These are phyloP conservation scores for Benthosema pterotum DNA, from an alignment of 2,797 vertebrate genomes.

Conservation along the genomic window DNA sequence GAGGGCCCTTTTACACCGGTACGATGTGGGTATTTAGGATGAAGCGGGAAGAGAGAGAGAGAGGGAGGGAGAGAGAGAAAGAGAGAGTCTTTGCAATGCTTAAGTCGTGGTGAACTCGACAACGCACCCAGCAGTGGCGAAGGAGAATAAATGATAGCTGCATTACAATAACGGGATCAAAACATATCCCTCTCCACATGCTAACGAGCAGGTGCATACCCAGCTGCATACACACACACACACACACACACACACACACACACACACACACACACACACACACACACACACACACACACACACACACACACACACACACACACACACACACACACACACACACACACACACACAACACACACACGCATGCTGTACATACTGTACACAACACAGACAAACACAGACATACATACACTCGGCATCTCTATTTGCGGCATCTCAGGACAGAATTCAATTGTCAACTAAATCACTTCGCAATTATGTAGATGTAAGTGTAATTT, in stretches of 20 bases:
- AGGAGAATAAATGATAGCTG: constrained; percentile 72
- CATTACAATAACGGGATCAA: constrained; percentile 78
- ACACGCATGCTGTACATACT: too few relatives aligned
- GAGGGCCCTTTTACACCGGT: constrained; percentile 78
- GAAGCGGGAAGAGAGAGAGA: too few relatives aligned
- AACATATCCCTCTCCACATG: constrained; percentile 47
- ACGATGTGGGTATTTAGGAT: constrained; percentile 72
- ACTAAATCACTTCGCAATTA: background rate
- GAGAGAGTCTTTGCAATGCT: constrained; percentile 70
- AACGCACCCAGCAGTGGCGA: constrained; percentile 68
- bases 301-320: constrained; percentile 20
- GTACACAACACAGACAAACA: background rate
- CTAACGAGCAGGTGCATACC: too few relatives aligned
- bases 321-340: constrained; percentile 8
- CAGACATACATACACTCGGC: background rate
- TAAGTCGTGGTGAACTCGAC: constrained; percentile 78
- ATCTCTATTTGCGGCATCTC: constrained; percentile 13
- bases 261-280: constrained; percentile 42
- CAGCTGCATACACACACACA: too few relatives aligned
- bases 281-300: constrained; percentile 32
- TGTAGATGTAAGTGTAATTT: background rate
- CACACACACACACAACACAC: background rate
- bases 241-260: background rate
- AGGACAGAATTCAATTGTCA: constrained; percentile 25
- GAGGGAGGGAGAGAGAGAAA: too few relatives aligned